Base-by-base conservation (phyloP, 2,113 vertebrate species). In the Prinia subflava region DNA sequence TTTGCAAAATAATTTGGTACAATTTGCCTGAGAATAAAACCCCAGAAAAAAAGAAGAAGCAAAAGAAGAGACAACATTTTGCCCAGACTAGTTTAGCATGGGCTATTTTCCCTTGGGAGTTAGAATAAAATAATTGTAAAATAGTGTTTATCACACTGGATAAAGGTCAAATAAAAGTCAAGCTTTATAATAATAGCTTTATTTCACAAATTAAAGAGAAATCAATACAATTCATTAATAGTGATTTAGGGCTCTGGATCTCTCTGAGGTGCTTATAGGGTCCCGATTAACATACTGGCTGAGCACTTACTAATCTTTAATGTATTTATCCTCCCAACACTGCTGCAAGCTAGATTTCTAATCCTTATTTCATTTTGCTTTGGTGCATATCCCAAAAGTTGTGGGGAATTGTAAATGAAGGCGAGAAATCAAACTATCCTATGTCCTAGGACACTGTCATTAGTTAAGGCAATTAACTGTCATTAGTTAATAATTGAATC, bases 221-320 rank as follows among this genome's bases (percentile, higher is more conserved):
- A 96, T 96, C 93, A 95, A 95, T 97, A 94, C 42, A 78, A 90
- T 90, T 95, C 85, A 94, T 90, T 95, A 94, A 67, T 46, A 88
- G 52, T 59, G 67, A 86, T 90, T 96, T 95, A 94, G 35, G 92
- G 42, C 79, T 90, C 82, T 90, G 71, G 30, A 86, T 83, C 44
- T 91, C 80, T 92, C 85, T 27, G 35, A 95, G 85, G 63, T 86
- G 76, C 75, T 96, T 90, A 74, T 24, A 74, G 25, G 78, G 20
- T 19, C 39, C 33, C 5, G 44, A 78, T 95, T 94, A 93, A 71
- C 76, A 77, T 35, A 82, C 19, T 68, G n/a, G 57, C 47, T 73
- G 53, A 95, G 28, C 47, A 77, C 59, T 88, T 93, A 86, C 50
- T 74, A 88, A 90, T 95, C 68, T 94, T 93, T 90, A 94, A 90